Conservation (phyloP, 2,888 invertebrate species). For the Apantesis nais region DNA sequence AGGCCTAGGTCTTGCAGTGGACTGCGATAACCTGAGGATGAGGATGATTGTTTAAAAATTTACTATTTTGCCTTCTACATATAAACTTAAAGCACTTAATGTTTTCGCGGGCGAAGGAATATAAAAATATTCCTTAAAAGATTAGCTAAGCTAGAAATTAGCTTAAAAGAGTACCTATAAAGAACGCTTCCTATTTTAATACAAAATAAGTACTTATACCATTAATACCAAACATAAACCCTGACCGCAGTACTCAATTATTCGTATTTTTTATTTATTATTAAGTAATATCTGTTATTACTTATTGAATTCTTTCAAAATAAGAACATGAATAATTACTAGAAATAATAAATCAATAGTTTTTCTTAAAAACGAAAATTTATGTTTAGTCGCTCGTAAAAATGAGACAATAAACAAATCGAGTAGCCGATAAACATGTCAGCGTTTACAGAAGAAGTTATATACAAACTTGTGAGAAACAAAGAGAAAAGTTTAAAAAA, state of each 20-base stretch:
- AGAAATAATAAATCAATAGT: no score
- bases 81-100: background rate
- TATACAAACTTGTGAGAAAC: constrained; percentile 71
- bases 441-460: constrained; percentile 68
- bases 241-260: background rate
- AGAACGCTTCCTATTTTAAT: background rate
- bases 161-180: no score
- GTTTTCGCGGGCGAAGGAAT: no score
- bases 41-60: no score
- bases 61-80: no score
- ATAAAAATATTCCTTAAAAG: no score
- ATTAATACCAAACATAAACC: background rate
- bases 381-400: constrained; percentile 21
- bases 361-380: constrained; percentile 4
- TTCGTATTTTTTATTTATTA: background rate
- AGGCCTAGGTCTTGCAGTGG: no score
- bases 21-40: no score
- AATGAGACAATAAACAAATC: constrained; percentile 40
- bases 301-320: no score
- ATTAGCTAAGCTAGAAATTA: no score
- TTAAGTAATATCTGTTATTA: background rate
- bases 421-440: constrained; percentile 72
- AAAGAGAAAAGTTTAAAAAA: constrained; percentile 76
- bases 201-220: background rate
- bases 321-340: no score